Evolutionary conservation across 2,797 vertebrate genomes (phyloP).

Genomic region (Chloroceryle inda): DNA sequence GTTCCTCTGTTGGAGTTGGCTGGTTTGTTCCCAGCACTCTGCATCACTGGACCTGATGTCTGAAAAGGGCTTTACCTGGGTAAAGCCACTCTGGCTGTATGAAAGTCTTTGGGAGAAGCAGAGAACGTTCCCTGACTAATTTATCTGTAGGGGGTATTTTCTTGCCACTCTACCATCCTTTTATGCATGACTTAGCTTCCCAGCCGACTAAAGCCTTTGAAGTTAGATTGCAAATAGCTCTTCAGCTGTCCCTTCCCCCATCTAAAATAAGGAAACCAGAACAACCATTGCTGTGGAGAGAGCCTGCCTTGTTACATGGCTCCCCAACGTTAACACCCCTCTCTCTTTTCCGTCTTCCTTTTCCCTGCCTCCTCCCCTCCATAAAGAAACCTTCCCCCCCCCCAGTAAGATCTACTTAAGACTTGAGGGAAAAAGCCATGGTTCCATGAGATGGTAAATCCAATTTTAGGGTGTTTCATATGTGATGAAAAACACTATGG

Average conservation of each 20-base stretch:
- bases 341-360: slow-evolving; percentile 26
- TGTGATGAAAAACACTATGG: slow-evolving; percentile 26
- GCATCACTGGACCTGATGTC: slow-evolving; percentile 34
- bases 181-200: slow-evolving; percentile 74
- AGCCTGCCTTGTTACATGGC: slow-evolving; percentile 5
- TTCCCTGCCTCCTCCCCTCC: neutral
- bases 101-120: slow-evolving; percentile 39
- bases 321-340: slow-evolving; percentile 7
- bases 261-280: slow-evolving; percentile 39
- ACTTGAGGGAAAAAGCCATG: slow-evolving; percentile 40
- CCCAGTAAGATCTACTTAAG: slow-evolving; percentile 59
- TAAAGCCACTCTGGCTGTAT: slow-evolving; percentile 8
- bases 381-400: neutral
- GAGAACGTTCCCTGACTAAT: slow-evolving; percentile 65
- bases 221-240: slow-evolving; percentile 65
- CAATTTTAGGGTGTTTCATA: slow-evolving; percentile 60
- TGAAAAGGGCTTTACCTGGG: slow-evolving; percentile 61
- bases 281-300: slow-evolving; percentile 22
- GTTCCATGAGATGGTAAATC: slow-evolving; percentile 54
- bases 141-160: slow-evolving; percentile 71
- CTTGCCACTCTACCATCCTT: slow-evolving; percentile 67
- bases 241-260: slow-evolving; percentile 21
- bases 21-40: slow-evolving; percentile 34
- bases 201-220: slow-evolving; percentile 65
- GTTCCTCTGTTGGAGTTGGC: slow-evolving; percentile 24